Percentiles rank a stretch among this genome's conserved stretches.
These are phyloP conservation scores for Dasysyrphus albostriatus DNA, from an alignment of 2,888 invertebrate species.

Conservation along the genomic window DNA sequence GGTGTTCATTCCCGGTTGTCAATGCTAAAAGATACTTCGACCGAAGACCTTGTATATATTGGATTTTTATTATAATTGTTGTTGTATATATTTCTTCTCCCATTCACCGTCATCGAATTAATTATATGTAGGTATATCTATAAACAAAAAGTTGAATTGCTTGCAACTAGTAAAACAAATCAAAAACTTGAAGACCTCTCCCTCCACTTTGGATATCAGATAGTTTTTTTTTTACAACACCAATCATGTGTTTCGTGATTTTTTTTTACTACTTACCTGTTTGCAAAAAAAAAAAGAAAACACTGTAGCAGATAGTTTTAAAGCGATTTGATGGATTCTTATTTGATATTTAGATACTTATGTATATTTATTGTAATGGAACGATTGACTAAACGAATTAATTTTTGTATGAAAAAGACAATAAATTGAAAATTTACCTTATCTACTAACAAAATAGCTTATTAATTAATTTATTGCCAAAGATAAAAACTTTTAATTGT, in stretches of 20 bases:
- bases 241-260: constrained; percentile 1
- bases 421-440: neutral
- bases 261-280: neutral
- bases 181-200: constrained; percentile 69
- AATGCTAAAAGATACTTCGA: too few relatives aligned
- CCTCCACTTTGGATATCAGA: constrained; percentile 47
- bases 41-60: constrained; percentile 70
- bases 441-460: neutral
- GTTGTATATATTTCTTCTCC: constrained; percentile 38
- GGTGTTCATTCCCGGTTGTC: too few relatives aligned
- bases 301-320: neutral
- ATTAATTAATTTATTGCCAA: neutral
- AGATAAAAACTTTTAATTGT: neutral
- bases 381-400: neutral
- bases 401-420: neutral
- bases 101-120: constrained; percentile 59
- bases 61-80: constrained; percentile 47
- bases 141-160: constrained; percentile 20
- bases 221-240: constrained; percentile 22
- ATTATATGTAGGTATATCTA: neutral
- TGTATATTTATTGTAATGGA: neutral
- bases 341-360: neutral
- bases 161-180: constrained; percentile 63
- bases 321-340: neutral
- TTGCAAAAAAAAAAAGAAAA: constrained; percentile 4